Conservation (phyloP, 2,113 vertebrate species). For the Callipepla californica region DNA sequence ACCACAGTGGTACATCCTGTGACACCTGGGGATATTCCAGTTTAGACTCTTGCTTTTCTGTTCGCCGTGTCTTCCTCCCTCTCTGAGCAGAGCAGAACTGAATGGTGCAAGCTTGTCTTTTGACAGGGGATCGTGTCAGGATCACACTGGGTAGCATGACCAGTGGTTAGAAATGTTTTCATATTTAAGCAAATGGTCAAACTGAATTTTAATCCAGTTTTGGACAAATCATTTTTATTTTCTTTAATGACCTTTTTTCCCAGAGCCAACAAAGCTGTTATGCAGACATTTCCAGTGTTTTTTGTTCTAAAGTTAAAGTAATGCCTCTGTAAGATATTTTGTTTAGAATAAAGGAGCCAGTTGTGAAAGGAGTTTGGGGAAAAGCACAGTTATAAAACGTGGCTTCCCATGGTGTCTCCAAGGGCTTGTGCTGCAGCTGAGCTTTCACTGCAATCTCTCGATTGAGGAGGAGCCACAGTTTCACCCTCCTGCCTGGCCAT, state of each 20-base stretch:
- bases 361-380: neutral
- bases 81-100: neutral
- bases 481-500: neutral
- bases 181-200: neutral
- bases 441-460: neutral
- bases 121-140: neutral
- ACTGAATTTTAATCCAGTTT: neutral
- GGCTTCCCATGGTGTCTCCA: neutral
- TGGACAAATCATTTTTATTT: neutral
- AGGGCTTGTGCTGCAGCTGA: neutral
- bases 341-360: neutral
- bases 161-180: neutral
- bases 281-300: neutral
- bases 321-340: neutral
- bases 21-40: neutral
- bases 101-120: accelerated
- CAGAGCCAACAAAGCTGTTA: accelerated
- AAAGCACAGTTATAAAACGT: neutral
- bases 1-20: accelerated
- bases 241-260: neutral
- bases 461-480: neutral
- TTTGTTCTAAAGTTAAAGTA: neutral
- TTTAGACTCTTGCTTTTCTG: neutral
- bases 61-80: neutral
- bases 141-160: neutral